Conservation (phyloP, 2,113 vertebrate species). For the Formicarius rufipectus region DNA sequence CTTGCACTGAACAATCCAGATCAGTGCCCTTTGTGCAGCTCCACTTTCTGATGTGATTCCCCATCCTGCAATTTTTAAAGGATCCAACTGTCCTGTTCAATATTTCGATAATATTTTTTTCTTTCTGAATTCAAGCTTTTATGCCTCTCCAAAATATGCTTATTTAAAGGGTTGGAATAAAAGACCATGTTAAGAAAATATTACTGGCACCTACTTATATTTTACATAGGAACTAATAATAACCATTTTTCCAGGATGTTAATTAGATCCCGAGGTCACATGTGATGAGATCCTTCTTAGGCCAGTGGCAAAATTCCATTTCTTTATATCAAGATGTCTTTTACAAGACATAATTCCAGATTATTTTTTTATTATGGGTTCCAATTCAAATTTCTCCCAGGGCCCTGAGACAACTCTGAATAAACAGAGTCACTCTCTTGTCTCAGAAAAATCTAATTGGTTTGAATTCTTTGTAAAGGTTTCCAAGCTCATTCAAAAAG, state of each 20-base stretch:
- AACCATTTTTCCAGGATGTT: neutral
- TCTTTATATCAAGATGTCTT: neutral
- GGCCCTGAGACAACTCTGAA: neutral
- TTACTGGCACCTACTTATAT: neutral
- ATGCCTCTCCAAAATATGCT: neutral
- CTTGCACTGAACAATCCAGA: neutral
- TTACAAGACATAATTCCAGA: neutral
- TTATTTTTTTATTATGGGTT: neutral
- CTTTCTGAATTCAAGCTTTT: neutral
- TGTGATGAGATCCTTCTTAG: neutral
- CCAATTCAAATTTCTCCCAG: neutral
- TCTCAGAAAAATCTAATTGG: neutral
- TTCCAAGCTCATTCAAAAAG: neutral
- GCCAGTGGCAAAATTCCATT: neutral
- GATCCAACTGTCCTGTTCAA: neutral
- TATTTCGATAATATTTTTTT: neutral
- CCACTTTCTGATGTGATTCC: neutral
- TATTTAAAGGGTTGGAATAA: neutral
- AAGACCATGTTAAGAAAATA: neutral
- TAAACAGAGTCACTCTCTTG: neutral
- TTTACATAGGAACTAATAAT: neutral
- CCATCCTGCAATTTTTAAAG: neutral
- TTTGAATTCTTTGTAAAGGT: neutral
- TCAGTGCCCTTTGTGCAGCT: neutral
- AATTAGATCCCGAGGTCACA: neutral